Base-by-base conservation (phyloP, 2,113 vertebrate species). In the Ctenodactylus gundi region DNA sequence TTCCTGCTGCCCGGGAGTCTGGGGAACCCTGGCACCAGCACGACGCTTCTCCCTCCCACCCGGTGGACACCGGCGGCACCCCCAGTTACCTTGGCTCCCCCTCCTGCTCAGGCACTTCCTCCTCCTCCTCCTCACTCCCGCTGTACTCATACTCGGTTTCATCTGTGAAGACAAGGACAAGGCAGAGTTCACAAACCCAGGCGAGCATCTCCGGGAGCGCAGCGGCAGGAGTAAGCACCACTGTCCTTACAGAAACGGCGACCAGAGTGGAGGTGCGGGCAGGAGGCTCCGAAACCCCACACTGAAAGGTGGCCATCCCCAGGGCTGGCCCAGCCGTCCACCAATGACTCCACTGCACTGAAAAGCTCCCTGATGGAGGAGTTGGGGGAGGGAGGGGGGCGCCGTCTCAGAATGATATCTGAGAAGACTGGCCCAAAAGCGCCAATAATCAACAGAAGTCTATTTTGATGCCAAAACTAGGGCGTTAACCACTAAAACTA, bases 101-200 rank as follows among this genome's bases (percentile, higher is more conserved):
- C 97, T 99, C 99, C 97, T 99, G 99, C 96, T 99, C 99, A 95
- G 99, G 99, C 88, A 99, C 98, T 96, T 99, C 99, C 97, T 99
- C 99, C 96, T 99, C 99, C 90, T 99, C 99, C 93, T 99, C 99
- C 96, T 99, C 99, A 96, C 99, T 99, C 93, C 99, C 99, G 77
- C 99, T 99, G 97, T 99, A 99, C 95, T 99, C 99, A 93, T 99
- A 99, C 92, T 99, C 99, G 0, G 99, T 99, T 97, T 99, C 99
- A 98, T 99, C 99, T 99, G 73, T 0, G 1, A 82, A 88, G 64
- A 95, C 55, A 49, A 81, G 70, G 70, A 75, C 46, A 85, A 96
- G 83, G 14, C 44, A 60, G 53, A 18, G 12, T 18, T 94, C 49
- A 64, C 39, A 36, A 44, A 12, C 14, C 10, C 0, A 46, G 34